Percentiles rank a stretch among this genome's conserved stretches.
phyloP scores from a whole-genome alignment of 2,797 vertebrate species.

The Aeoliscus strigatus region DNA sequence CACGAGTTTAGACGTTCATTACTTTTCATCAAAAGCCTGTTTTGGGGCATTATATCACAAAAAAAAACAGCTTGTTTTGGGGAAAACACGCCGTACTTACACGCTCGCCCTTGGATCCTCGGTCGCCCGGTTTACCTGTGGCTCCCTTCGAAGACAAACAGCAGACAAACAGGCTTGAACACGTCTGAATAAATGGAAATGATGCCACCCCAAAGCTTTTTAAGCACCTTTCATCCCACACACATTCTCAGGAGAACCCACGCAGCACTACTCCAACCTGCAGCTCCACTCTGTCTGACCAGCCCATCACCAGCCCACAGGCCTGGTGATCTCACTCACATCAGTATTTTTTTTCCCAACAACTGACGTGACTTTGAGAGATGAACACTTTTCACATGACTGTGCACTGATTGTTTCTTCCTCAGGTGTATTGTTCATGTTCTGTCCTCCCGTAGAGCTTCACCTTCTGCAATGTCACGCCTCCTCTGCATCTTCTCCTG shows the following conservation, averaged over 20 bases:
- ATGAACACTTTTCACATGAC: conserved; percentile 39
- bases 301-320: background rate
- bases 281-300: no score
- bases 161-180: conserved; percentile 6
- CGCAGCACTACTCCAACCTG: conserved; percentile 8
- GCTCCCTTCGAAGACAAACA: conserved; percentile 74
- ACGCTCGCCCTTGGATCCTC: conserved; percentile 97
- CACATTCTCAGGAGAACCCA: conserved; percentile 4
- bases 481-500: conserved; percentile 51
- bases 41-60: conserved; percentile 23
- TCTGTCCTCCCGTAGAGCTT: conserved; percentile 53
- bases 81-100: conserved; percentile 70
- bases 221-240: background rate
- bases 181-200: conserved; percentile 8
- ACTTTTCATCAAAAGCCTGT: conserved; percentile 44
- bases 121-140: conserved; percentile 84
- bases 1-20: conserved; percentile 53
- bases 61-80: conserved; percentile 21
- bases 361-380: conserved; percentile 50
- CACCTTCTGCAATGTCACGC: conserved; percentile 70
- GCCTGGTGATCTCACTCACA: conserved; percentile 4
- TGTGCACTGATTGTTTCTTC: conserved; percentile 53
- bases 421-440: conserved; percentile 44
- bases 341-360: background rate
- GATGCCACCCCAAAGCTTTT: conserved; percentile 9